Conservation (phyloP, 2,113 vertebrate genomes). For the Paedocypris sp. region DNA sequence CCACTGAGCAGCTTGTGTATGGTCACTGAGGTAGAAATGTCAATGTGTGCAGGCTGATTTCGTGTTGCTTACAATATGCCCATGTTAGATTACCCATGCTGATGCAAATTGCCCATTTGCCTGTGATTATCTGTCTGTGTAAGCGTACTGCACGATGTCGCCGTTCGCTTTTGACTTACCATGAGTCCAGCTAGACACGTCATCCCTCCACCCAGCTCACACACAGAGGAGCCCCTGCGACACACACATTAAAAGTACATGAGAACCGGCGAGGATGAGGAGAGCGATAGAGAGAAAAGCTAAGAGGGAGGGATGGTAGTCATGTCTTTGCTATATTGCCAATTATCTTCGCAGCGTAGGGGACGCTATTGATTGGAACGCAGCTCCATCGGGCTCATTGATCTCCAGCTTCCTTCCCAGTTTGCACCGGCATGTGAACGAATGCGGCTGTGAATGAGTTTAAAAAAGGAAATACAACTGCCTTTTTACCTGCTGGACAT, state of each 20-base stretch:
- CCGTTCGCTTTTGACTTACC: slow-evolving; percentile 62
- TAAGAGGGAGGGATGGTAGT: slow-evolving; percentile 7
- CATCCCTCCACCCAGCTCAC: slow-evolving; percentile 88
- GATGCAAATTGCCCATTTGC: slow-evolving; percentile 32
- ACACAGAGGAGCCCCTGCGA: slow-evolving; percentile 63
- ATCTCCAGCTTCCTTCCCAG: slow-evolving; percentile 47
- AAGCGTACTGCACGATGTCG: slow-evolving; percentile 4
- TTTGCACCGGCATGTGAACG: slow-evolving; percentile 46
- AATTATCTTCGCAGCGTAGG: slow-evolving; percentile 37
- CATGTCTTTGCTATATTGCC: slow-evolving; percentile 31
- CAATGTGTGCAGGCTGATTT: slow-evolving; percentile 25
- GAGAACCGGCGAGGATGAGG: background rate
- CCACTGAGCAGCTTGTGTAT: slow-evolving; percentile 1
- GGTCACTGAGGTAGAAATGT: slow-evolving; percentile 28
- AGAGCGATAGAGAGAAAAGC: background rate
- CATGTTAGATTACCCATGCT: slow-evolving; percentile 35
- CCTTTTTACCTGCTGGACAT: slow-evolving; percentile 23
- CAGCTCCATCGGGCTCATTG: slow-evolving; percentile 42
- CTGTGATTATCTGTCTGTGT: slow-evolving; percentile 48
- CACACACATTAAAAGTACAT: background rate
- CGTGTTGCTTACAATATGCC: slow-evolving; percentile 28
- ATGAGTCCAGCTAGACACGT: slow-evolving; percentile 89
- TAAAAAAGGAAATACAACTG: slow-evolving; percentile 61
- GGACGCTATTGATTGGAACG: slow-evolving; percentile 42
- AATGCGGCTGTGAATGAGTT: slow-evolving; percentile 66